Base-by-base conservation (phyloP, 2,888 invertebrate genomes). In the Lomographa bimaculata region DNA sequence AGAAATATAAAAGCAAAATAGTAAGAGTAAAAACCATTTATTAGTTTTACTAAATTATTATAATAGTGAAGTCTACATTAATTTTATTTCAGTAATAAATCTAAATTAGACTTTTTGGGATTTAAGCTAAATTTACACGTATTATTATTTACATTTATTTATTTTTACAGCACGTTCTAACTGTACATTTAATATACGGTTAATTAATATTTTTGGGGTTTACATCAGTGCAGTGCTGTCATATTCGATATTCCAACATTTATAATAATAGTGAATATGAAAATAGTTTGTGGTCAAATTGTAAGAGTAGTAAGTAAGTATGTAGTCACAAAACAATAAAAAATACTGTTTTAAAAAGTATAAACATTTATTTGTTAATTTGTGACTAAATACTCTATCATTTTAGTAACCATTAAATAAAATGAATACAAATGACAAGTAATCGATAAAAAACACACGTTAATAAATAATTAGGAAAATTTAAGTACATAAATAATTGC, bases 71-170 rank as follows among this genome's bases (percentile, higher is more conserved):
- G 28, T 20, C 29, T 40, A 39, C 20, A 37, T 40, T 44, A 41
- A 40, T 41, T 18, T 37, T 41, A 43, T 47, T 40, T 29, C 33
- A 41, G 2, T 10, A 40, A 33, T 36, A 48, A 56, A 44, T 48
- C 43, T 49, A 47, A 50, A 47, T 55, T 58, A 57, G 50, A 45
- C 26, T 43, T 36, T 19, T 24, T 44, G 29, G 28, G 30, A 37
- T 45, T 50, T 45, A 46, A 40, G 42, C 51, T 51, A 33, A 29
- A 20, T 54, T 47, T 52, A 56, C 53, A 60, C 29, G 35, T 52
- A 50, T 11, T 24, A 45, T 48, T 55, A 56, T 65, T 57, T 61
- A 62, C 62, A 61, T 30, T 38, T 46, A 32, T 3, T 14, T 47
- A 40, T 38, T 39, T 39, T 45, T 46, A 57, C 36, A 50, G 48